Evolutionary conservation across 2,113 vertebrate genomes (phyloP).

Genomic region (zebrafish (Danio rerio)): DNA sequence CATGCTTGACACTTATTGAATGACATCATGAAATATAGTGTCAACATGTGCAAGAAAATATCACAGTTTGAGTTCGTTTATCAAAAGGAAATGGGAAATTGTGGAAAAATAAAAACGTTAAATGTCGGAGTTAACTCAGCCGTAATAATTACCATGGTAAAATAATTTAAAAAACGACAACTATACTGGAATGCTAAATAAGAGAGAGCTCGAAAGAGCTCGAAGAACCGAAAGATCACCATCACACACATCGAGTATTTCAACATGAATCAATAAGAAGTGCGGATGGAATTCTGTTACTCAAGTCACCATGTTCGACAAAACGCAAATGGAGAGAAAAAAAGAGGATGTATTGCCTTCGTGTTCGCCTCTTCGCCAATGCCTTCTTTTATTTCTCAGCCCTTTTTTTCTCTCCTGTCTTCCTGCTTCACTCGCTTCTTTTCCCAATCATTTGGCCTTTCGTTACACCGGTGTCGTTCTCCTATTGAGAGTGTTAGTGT

Average conservation of each 20-base stretch:
- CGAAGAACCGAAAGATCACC: constrained; percentile 67
- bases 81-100: constrained; percentile 48
- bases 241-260: constrained; percentile 75
- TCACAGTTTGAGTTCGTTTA: constrained; percentile 55
- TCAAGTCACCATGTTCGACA: constrained; percentile 63
- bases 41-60: constrained; percentile 59
- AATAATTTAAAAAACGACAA: constrained; percentile 64
- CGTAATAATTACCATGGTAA: constrained; percentile 72
- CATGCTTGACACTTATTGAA: constrained; percentile 64
- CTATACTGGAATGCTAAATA: constrained; percentile 64
- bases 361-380: constrained; percentile 41
- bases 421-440: constrained; percentile 1
- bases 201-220: constrained; percentile 69
- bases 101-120: constrained; percentile 57
- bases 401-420: constrained; percentile 20
- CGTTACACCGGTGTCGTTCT: constrained; percentile 87
- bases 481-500: constrained; percentile 91
- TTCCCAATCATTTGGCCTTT: neutral
- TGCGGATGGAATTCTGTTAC: constrained; percentile 71
- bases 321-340: constrained; percentile 61
- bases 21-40: constrained; percentile 66
- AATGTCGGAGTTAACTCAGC: constrained; percentile 71
- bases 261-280: constrained; percentile 65
- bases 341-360: constrained; percentile 52
- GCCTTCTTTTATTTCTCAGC: constrained; percentile 47